Evolutionary conservation across 2,113 vertebrate species (phyloP), one percentile per base, ranked within the genome.

Genomic region (Puma concolor): DNA sequence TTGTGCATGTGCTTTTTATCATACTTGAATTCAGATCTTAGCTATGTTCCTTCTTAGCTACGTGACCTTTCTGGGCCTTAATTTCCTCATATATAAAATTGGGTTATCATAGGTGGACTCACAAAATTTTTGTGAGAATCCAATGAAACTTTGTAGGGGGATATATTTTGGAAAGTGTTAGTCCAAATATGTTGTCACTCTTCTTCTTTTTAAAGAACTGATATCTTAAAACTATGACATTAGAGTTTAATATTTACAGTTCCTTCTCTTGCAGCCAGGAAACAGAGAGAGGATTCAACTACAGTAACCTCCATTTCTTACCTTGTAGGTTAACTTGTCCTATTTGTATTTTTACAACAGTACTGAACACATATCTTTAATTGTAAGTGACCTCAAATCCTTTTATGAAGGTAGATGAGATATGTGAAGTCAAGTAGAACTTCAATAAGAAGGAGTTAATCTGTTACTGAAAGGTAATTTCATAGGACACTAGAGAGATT

Each of bases 381-480:
- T 87, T 94, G 27, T 74, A 91, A 93, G 41, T 29, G 57, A 66
- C 36, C 81, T 50, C 25, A 71, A 33, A 86, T 81, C 25, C 17
- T 92, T 94, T 90, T 94, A 66, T 74, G 67, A 33, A 90, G 84
- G 69, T 54, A 83, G 54, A 48, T 31, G 33, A 16, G 14, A 27
- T 60, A 15, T 88, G 52, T 81, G 76, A 90, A 86, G 74, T 81
- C 66, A 86, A 90, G 38, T 76, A 23, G 95, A 95, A 79, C 29
- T 60, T 95, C 64, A 86, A 23, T 29, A 67, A 80, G 48, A 95
- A 93, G 66, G 11, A 97, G 36, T 5, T 76, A 17, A 57, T 95
- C 90, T 96, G 57, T 23, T 88, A 12, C 93, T 81, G 11, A 85
- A 71, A 96, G 71, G 5, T 57, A 94, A 94, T 93, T 88, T 93